Evolutionary conservation across 2,888 invertebrate species (phyloP), one percentile per base, ranked within the genome.

Genomic region (Acleris emargana): DNA sequence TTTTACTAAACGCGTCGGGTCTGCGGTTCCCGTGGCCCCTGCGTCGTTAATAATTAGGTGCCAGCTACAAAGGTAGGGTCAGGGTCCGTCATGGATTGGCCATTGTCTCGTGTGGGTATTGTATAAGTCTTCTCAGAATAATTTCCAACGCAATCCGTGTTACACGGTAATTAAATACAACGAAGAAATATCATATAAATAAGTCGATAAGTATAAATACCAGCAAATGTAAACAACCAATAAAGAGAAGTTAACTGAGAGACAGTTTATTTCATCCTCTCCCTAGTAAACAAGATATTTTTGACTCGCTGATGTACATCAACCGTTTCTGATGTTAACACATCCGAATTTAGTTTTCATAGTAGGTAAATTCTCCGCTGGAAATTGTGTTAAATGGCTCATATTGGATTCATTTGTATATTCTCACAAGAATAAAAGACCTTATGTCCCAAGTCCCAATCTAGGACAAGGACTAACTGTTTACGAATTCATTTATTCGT

Each of bases 91-190:
- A 57, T 66, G 55, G 52, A 66, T 61, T 47, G 66, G 28, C 61
- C 51, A 66, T 66, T 66, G 66, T 66, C 61, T 66, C 55, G 50
- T 38, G 58, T n/a, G n/a, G n/a, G n/a, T 58, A 58, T 66, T 60
- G 66, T 66, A 55, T 17, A 57, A 51, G 51, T 45, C 60, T 66
- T 60, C 64, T 32, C 55, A 57, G 51, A 57, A 55, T 55, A 55
- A 55, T 57, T 61, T 57, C 32, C 61, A 57, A 51, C 57, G 55
- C 43, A 47, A 43, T 55, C 38, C 43, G 45, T 51, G 55, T 51
- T 59, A 20, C 60, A 64, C 55, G 64, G 50, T 64, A 59, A 60
- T 64, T 64, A 50, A 50, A 55, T 43, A 20, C 16, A 45, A 60
- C 28, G 22, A 55, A 55, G 32, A 57, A 60, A 54, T 28, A 22